Conservation (phyloP, 2,113 vertebrate species). For the Dasypus novemcinctus region DNA sequence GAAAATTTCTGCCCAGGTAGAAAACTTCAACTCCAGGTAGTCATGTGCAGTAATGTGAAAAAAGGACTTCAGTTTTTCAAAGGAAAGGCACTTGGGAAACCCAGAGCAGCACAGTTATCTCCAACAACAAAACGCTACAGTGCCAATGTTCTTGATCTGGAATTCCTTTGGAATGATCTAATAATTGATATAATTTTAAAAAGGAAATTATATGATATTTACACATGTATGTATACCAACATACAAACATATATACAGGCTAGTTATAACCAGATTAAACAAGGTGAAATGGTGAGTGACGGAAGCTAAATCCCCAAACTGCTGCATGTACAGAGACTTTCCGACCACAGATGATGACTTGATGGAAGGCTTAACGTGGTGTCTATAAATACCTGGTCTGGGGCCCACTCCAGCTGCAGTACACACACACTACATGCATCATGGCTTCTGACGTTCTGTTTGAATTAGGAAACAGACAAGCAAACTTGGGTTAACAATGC, state of each 20-base stretch:
- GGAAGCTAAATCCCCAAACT: neutral
- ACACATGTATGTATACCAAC: neutral
- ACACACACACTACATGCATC: conserved; percentile 96
- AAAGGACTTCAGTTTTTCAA: neutral
- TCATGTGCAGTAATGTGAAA: neutral
- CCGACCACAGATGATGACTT: neutral
- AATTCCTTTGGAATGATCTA: neutral
- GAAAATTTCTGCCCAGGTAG: neutral
- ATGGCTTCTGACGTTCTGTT: conserved; percentile 97
- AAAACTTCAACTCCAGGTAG: neutral
- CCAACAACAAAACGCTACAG: neutral
- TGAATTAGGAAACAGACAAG: conserved; percentile 93
- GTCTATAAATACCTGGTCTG: conserved; percentile 95
- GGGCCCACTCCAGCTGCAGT: conserved; percentile 96
- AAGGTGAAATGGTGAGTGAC: neutral
- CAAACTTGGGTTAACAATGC: conserved; percentile 89
- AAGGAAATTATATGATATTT: neutral
- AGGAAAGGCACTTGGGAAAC: neutral
- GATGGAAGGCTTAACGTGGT: neutral
- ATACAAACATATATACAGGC: conserved; percentile 21
- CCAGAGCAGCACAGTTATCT: neutral
- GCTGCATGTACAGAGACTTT: conserved; percentile 35
- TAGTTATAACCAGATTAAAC: conserved; percentile 62
- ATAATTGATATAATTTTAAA: neutral
- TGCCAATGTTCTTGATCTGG: neutral